These are phyloP conservation scores for Eupsilia transversa DNA, from an alignment of 2,888 invertebrate genomes.

Conservation along the genomic window DNA sequence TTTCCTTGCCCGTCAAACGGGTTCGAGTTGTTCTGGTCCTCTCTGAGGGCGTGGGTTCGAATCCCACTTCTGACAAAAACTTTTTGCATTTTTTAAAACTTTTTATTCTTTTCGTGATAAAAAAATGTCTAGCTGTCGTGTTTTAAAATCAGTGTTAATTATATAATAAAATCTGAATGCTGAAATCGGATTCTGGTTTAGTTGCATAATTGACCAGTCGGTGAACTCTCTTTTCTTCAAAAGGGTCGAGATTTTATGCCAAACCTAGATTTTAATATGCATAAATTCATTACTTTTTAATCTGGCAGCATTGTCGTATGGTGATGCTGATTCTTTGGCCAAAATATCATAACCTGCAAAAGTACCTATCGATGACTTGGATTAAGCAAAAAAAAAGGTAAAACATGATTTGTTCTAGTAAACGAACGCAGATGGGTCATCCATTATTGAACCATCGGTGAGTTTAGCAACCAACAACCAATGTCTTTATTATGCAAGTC, in stretches of 20 bases:
- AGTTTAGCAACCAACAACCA: slow-evolving; percentile 20
- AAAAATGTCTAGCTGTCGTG: neutral
- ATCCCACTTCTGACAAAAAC: slow-evolving; percentile 94
- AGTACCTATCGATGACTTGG: neutral
- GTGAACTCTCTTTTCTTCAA: slow-evolving; percentile 4
- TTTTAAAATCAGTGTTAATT: slow-evolving; percentile 25
- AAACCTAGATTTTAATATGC: neutral
- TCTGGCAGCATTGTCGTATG: too few relatives aligned
- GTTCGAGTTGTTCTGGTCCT: slow-evolving; percentile 93
- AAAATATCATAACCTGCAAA: too few relatives aligned
- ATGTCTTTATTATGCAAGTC: slow-evolving; percentile 28
- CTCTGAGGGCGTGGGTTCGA: slow-evolving; percentile 95
- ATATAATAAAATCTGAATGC: slow-evolving; percentile 27
- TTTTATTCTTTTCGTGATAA: slow-evolving; percentile 32
- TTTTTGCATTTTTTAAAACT: slow-evolving; percentile 75
- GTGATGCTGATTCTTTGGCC: too few relatives aligned
- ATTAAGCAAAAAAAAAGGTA: neutral
- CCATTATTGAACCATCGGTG: neutral
- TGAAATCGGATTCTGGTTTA: slow-evolving; percentile 22
- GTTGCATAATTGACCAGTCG: slow-evolving; percentile 16
- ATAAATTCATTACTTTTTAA: neutral
- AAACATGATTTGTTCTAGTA: neutral
- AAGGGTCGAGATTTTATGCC: slow-evolving; percentile 25
- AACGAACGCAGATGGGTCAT: neutral
- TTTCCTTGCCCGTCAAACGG: slow-evolving; percentile 91